Percentiles rank a stretch among this genome's conserved stretches.
Evolutionary conservation across 2,797 vertebrate genomes (phyloP).

Genomic region (Podarcis siculus): DNA sequence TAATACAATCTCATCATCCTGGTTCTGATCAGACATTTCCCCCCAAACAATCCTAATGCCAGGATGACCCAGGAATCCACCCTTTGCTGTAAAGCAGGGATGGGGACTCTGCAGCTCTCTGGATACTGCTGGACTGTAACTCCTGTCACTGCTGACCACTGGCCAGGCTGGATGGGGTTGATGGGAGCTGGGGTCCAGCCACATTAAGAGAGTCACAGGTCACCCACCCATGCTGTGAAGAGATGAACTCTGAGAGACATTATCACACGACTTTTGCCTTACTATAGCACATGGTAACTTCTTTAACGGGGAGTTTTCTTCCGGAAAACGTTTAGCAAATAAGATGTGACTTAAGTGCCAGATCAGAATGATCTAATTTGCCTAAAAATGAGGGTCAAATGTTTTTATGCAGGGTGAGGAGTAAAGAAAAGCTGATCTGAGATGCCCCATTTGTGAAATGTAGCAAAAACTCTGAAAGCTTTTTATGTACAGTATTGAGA

Average conservation of each 20-base stretch:
- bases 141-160: too few species aligned
- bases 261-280: slow-evolving; percentile 80
- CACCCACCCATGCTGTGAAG: slow-evolving; percentile 10
- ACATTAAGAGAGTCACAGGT: too few species aligned
- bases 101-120: too few species aligned
- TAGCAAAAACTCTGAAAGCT: slow-evolving; percentile 76
- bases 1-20: slow-evolving; percentile 50
- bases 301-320: slow-evolving; percentile 67
- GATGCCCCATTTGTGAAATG: slow-evolving; percentile 74
- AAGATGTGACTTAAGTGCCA: slow-evolving; percentile 77
- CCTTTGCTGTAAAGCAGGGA: slow-evolving; percentile 52
- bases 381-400: slow-evolving; percentile 55
- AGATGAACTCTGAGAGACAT: slow-evolving; percentile 59
- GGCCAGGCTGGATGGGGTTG: too few species aligned
- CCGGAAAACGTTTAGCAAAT: slow-evolving; percentile 65
- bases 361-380: slow-evolving; percentile 66
- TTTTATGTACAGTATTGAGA: slow-evolving; percentile 83
- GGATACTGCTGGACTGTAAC: too few species aligned
- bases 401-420: slow-evolving; percentile 59
- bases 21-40: slow-evolving; percentile 51
- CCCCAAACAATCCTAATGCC: slow-evolving; percentile 58
- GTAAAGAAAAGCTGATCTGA: slow-evolving; percentile 58
- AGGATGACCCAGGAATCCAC: slow-evolving; percentile 64
- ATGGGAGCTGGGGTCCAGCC: too few species aligned
- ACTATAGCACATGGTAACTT: slow-evolving; percentile 70